Evolutionary conservation across 2,797 vertebrate species (phyloP).

Genomic region (Halcyon smyrnensis): DNA sequence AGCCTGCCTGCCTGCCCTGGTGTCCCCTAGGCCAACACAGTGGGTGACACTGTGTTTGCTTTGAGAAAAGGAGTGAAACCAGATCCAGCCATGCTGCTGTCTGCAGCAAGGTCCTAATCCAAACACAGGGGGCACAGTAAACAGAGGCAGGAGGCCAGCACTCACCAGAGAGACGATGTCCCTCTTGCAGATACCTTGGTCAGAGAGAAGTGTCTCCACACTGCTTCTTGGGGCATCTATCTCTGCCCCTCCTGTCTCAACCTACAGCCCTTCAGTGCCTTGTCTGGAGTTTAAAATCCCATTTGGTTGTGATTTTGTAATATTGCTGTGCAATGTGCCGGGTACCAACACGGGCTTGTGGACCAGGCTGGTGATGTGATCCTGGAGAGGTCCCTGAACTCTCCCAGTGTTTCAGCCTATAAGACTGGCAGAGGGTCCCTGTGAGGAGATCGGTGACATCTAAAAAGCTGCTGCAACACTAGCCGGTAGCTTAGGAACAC

Average conservation of each 20-base stretch:
- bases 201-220: neutral
- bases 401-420: neutral
- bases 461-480: slow-evolving; percentile 56
- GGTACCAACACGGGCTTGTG: neutral
- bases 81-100: neutral
- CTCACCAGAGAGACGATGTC: fast-evolving
- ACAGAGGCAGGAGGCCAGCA: fast-evolving
- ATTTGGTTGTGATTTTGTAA: neutral
- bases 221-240: neutral
- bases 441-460: neutral
- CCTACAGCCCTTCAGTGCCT: neutral
- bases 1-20: neutral
- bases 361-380: neutral
- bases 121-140: neutral
- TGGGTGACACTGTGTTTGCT: neutral
- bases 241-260: neutral
- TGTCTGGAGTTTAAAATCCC: neutral
- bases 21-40: fast-evolving
- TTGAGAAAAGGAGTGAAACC: slow-evolving; percentile 25
- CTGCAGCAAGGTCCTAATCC: neutral
- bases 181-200: neutral
- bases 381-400: neutral
- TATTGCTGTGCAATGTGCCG: neutral
- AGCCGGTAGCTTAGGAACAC: neutral
- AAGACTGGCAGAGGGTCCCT: neutral